These are phyloP conservation scores for fruit fly (Drosophila melanogaster) DNA, from an alignment of 1,140 invertebrate species.

Conservation along the genomic window DNA sequence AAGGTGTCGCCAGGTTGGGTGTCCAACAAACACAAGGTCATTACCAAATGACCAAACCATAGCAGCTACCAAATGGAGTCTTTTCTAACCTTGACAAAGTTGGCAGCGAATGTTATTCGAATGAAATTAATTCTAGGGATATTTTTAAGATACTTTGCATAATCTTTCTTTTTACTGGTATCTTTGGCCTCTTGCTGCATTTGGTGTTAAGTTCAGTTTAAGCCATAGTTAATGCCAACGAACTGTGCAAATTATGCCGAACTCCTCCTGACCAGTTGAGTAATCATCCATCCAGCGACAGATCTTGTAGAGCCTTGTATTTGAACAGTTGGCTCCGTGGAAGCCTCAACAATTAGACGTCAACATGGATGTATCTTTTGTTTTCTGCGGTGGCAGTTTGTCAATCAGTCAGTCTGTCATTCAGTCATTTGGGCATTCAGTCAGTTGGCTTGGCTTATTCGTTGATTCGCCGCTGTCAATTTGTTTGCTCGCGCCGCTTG, in stretches of 20 bases:
- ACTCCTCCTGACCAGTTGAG: slow-evolving; percentile 1
- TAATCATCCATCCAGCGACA: slow-evolving; percentile 2
- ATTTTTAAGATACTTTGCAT: too few relatives aligned
- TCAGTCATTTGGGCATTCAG: background rate
- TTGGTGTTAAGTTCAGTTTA: too few relatives aligned
- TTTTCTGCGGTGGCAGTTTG: slow-evolving; percentile 24
- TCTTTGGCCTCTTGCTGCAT: too few relatives aligned
- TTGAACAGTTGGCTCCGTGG: slow-evolving; percentile 31
- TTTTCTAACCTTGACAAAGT: too few relatives aligned
- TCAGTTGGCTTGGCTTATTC: slow-evolving; percentile 21
- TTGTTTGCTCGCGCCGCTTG: slow-evolving; percentile 35
- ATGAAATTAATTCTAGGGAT: too few relatives aligned
- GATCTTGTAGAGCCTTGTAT: slow-evolving; percentile 4
- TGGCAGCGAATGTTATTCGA: too few relatives aligned
- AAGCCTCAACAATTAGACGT: slow-evolving; percentile 33
- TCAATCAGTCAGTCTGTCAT: background rate
- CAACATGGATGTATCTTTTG: slow-evolving; percentile 23
- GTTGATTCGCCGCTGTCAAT: slow-evolving; percentile 25
- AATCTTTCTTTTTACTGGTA: too few relatives aligned
- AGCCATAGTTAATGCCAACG: background rate
- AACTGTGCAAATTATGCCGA: slow-evolving; percentile 16
- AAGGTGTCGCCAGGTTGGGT: background rate
- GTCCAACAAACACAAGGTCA: background rate
- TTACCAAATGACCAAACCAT: background rate
- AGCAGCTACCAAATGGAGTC: too few relatives aligned